These are phyloP conservation scores for Microdon myrmicae DNA, from an alignment of 2,888 invertebrate species.

Conservation along the genomic window DNA sequence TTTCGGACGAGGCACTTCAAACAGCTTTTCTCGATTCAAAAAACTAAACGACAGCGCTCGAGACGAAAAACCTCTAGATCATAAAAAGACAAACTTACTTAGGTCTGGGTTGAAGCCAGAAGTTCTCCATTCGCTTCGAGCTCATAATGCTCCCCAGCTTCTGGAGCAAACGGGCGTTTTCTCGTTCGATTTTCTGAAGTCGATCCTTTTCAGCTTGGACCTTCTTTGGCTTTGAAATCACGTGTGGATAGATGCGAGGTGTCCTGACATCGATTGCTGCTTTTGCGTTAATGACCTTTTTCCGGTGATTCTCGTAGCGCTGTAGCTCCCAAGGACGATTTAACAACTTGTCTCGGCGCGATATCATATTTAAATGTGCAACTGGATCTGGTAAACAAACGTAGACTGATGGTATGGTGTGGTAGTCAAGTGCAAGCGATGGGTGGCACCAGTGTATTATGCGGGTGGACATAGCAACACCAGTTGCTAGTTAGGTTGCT, in stretches of 20 bases:
- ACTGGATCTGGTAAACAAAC: no score
- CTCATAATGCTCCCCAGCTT: constrained; percentile 75
- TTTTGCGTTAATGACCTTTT: constrained; percentile 74
- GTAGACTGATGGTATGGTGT: no score
- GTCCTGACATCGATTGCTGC: constrained; percentile 75
- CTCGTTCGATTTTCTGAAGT: constrained; percentile 72
- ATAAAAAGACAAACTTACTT: constrained; percentile 60
- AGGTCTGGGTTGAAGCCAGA: constrained; percentile 74
- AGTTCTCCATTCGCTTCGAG: constrained; percentile 75
- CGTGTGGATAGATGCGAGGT: constrained; percentile 74
- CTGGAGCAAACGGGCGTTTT: constrained; percentile 77
- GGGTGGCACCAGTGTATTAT: no score
- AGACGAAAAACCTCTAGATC: not conserved
- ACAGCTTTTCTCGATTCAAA: constrained; percentile 63
- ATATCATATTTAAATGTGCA: no score
- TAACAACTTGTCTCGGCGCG: constrained; percentile 76
- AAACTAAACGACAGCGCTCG: constrained; percentile 55
- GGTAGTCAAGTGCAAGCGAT: no score
- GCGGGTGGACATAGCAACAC: no score
- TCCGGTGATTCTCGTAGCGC: constrained; percentile 75
- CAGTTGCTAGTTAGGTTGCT: no score
- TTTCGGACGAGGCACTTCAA: constrained; percentile 58
- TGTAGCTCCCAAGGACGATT: constrained; percentile 78
- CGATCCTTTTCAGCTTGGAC: constrained; percentile 77
- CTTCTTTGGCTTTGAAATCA: constrained; percentile 76